Evolutionary conservation across 2,113 vertebrate genomes (phyloP), one percentile per base, ranked within the genome.

Genomic region (Phylloscopus trochilus): DNA sequence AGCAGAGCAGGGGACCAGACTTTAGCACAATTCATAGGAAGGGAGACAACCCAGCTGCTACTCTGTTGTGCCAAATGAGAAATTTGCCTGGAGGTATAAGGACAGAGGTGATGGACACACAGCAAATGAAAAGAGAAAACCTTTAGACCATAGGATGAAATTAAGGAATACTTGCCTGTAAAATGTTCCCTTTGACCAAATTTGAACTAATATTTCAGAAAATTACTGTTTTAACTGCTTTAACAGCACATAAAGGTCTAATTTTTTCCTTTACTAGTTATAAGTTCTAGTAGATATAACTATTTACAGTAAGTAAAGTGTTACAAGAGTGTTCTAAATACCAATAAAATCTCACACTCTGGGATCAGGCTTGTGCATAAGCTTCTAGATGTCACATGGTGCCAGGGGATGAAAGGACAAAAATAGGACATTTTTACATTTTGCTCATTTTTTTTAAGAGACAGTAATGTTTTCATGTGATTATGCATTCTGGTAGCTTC

Each of bases 221-320:
- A 92, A 85, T 70, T 19, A 74, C 72, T 90, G 49, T 60, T 94
- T 87, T 76, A 96, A 96, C 56, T 43, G 83, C 79, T 97, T 94
- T 96, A 96, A 94, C 83, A 95, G 83, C 47, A 87, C 91, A 64
- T 16, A 67, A 68, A 90, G 76, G 85, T 92, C 83, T 96, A 69
- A 92, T 96, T 97, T 97, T 97, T 97, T 68, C 76, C 87, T 96
- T 87, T 87, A 88, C 30, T 73, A 87, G 56, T 95, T 96, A 56
- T 69, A 93, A 93, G 72, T 95, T 96, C 92, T 91, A 87, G 95
- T 92, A 96, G 91, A 96, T 75, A 72, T 80, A 96, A 96, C 94
- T 95, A 94, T 89, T 89, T 95, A 80, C 76, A 84, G 83, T 91
- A 67, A 97, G 83, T 93, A 95, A 95, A 84, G 56, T 70, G 37